These are phyloP conservation scores for Crotalus tigris DNA, from an alignment of 2,113 vertebrate genomes.

Conservation along the genomic window DNA sequence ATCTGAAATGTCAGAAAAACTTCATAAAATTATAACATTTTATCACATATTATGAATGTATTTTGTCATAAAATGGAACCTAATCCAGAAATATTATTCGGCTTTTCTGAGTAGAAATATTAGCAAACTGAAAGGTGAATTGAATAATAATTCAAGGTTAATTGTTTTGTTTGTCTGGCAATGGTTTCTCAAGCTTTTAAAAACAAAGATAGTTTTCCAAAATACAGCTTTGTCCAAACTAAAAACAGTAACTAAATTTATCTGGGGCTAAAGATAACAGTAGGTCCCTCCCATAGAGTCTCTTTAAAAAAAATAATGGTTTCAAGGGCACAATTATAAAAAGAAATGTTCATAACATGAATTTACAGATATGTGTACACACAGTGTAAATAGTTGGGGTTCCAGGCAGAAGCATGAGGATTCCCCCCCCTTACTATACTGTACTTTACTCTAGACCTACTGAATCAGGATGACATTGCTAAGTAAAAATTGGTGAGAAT, in stretches of 20 bases:
- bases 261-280: neutral
- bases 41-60: neutral
- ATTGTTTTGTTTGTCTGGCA: neutral
- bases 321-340: neutral
- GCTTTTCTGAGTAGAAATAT: neutral
- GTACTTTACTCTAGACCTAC: neutral
- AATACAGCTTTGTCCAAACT: constrained; percentile 1
- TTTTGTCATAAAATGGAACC: neutral
- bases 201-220: neutral
- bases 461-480: neutral
- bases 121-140: neutral
- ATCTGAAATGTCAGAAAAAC: neutral
- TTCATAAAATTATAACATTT: neutral
- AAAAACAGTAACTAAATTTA: neutral
- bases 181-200: neutral
- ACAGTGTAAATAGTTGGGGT: neutral
- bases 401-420: neutral
- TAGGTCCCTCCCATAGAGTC: neutral
- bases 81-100: neutral
- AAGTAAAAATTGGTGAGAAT: neutral
- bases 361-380: neutral
- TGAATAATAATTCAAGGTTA: neutral
- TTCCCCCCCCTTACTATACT: neutral
- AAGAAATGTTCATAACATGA: neutral
- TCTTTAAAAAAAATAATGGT: neutral